Evolutionary conservation across 2,888 invertebrate genomes (phyloP).

Genomic region (Danaus chrysippus): DNA sequence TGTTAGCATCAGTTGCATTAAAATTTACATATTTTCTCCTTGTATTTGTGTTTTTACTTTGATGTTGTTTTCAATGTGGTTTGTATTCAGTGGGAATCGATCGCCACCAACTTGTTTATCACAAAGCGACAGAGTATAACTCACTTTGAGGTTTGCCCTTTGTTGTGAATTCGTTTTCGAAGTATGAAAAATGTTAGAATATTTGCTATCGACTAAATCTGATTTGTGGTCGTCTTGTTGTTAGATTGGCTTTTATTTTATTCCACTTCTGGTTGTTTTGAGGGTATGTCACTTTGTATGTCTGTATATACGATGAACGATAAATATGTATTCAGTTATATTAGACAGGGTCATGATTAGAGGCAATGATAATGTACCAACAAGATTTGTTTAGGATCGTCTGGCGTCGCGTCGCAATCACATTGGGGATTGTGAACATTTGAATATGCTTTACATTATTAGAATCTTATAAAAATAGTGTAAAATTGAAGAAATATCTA

Average conservation of each 20-base stretch:
- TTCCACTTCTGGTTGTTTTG: slow-evolving; percentile 7
- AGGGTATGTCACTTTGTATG: background rate
- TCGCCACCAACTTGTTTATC: slow-evolving; percentile 35
- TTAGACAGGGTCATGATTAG: slow-evolving; percentile 42
- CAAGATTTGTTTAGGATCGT: slow-evolving; percentile 48
- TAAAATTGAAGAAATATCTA: background rate
- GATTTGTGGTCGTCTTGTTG: no score
- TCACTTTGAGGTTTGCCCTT: slow-evolving; percentile 33
- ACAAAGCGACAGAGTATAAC: slow-evolving; percentile 32
- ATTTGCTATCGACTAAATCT: no score
- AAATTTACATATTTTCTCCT: slow-evolving; percentile 74
- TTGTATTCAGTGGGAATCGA: slow-evolving; percentile 41
- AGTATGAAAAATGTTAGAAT: slow-evolving; percentile 28
- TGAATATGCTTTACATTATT: no score
- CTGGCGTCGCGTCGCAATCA: slow-evolving; percentile 69
- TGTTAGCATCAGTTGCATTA: slow-evolving; percentile 61
- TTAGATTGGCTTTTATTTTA: no score
- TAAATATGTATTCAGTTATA: background rate
- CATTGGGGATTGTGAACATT: slow-evolving; percentile 47
- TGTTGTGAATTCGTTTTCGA: slow-evolving; percentile 27
- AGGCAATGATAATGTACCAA: slow-evolving; percentile 44
- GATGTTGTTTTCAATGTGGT: slow-evolving; percentile 63
- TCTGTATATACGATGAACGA: background rate
- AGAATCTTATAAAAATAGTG: no score
- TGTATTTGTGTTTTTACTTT: slow-evolving; percentile 66